Conservation (phyloP, 2,888 invertebrate genomes). For the Cerastis leucographa region DNA sequence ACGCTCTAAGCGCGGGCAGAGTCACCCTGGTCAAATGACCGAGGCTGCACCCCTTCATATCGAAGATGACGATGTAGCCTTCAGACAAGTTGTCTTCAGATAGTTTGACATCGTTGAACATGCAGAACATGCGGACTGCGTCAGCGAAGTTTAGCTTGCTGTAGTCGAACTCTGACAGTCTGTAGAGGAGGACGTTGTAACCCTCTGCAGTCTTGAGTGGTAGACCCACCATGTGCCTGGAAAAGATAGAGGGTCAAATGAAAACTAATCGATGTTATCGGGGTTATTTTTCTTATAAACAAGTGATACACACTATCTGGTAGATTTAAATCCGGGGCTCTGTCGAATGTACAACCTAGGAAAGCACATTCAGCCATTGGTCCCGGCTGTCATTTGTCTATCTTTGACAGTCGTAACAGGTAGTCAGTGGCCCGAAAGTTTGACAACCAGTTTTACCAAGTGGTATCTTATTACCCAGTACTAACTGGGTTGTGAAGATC, state of each 20-base stretch:
- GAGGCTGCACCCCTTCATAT: conserved; percentile 92
- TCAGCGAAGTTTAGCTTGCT: conserved; percentile 92
- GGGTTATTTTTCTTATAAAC: neutral
- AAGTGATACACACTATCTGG: neutral
- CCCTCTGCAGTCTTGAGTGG: conserved; percentile 92
- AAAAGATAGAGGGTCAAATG: conserved; percentile 2
- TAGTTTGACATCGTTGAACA: conserved; percentile 92
- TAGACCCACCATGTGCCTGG: conserved; percentile 91
- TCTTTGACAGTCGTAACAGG: too few species aligned
- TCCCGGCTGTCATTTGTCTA: too few species aligned
- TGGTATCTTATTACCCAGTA: too few species aligned
- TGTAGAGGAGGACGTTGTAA: conserved; percentile 91
- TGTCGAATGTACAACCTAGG: neutral
- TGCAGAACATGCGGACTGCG: conserved; percentile 92
- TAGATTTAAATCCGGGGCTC: neutral
- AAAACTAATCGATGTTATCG: neutral
- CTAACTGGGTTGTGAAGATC: too few species aligned
- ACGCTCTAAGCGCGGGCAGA: conserved; percentile 91
- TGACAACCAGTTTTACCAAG: too few species aligned
- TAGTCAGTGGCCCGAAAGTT: too few species aligned
- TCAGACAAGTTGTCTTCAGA: conserved; percentile 91
- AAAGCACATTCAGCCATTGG: too few species aligned
- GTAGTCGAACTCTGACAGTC: conserved; percentile 91
- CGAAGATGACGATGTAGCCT: conserved; percentile 92
- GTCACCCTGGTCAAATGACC: conserved; percentile 92